Conservation (phyloP, 2,888 invertebrate species). For the Eilema sororculum region DNA sequence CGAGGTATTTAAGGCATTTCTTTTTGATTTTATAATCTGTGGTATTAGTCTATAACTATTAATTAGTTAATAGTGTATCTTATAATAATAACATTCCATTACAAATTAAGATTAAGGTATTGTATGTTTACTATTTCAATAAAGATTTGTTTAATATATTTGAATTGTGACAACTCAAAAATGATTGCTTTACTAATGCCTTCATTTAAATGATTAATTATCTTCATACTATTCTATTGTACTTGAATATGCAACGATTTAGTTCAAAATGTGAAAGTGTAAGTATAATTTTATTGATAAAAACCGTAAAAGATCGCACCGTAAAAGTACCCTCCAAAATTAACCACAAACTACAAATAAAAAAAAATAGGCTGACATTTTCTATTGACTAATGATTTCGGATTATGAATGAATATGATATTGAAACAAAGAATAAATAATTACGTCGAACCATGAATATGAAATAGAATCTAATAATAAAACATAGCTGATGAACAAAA, state of each 20-base stretch:
- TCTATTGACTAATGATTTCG: not conserved
- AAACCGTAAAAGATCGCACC: not conserved
- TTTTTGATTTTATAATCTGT: not conserved
- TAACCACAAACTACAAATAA: not conserved
- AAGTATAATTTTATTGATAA: constrained; percentile 11
- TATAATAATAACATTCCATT: not conserved
- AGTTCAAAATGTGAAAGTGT: constrained; percentile 10
- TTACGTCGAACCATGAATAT: not conserved
- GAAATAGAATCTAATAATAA: not conserved
- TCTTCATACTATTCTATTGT: constrained; percentile 19
- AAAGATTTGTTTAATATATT: not conserved
- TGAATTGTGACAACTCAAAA: not conserved
- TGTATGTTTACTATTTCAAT: not conserved
- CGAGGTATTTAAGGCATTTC: not conserved
- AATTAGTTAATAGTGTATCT: not conserved
- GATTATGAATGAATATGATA: not conserved
- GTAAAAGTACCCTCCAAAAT: not conserved
- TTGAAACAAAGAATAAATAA: not conserved
- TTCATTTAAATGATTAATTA: constrained; percentile 1
- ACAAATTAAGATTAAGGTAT: not conserved
- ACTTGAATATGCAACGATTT: constrained; percentile 22
- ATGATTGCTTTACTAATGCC: constrained; percentile 14
- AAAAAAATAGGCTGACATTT: not conserved
- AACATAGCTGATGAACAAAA: not conserved
- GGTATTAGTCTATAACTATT: not conserved